Evolutionary conservation across 2,113 vertebrate species (phyloP), one percentile per base, ranked within the genome.

Genomic region (Mesitornis unicolor): DNA sequence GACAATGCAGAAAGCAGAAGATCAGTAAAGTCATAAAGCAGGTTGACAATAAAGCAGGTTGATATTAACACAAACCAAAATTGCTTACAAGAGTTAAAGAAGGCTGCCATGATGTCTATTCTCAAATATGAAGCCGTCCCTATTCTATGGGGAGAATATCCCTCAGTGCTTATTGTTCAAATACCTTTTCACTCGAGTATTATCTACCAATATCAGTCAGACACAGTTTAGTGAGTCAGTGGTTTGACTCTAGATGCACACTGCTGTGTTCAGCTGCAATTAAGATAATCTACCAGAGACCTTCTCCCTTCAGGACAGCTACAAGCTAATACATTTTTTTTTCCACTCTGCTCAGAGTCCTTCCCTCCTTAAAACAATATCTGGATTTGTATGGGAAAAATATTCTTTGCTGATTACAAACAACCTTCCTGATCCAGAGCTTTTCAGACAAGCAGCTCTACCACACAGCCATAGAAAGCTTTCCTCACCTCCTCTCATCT

Each of bases 161-260:
- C 15, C 26, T 17, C 2, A 2, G n/a, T 68, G 7, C 15, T 71
- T 53, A 20, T 3, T 14, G 12, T 26, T 59, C 17, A 38, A 56
- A 24, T 15, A 25, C 4, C 15, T 69, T 21, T 40, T 31, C 5
- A 7, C 40, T 3, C 3, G 8, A 51, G 11, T 51, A 24, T 9
- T 51, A 0, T 2, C 16, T 63, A 10, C 48, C 59, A 7, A 3
- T 16, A 40, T 3, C 21, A 47, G 48, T 48, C 43, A 84, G 36
- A 28, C 67, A 71, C 14, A 35, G 3, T 0, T 0, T 0, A 4
- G 36, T 2, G 6, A 22, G 13, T 57, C 24, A 80, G 16, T 15
- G 4, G 22, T 6, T 36, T 48, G 24, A 36, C 33, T 64, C 61
- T 13, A 4, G 11, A 42, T 2, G 0, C 14, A 25, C 16, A 24